Evolutionary conservation across 2,888 invertebrate genomes (phyloP), one percentile per base, ranked within the genome.

Genomic region (Mesochorus sp.): DNA sequence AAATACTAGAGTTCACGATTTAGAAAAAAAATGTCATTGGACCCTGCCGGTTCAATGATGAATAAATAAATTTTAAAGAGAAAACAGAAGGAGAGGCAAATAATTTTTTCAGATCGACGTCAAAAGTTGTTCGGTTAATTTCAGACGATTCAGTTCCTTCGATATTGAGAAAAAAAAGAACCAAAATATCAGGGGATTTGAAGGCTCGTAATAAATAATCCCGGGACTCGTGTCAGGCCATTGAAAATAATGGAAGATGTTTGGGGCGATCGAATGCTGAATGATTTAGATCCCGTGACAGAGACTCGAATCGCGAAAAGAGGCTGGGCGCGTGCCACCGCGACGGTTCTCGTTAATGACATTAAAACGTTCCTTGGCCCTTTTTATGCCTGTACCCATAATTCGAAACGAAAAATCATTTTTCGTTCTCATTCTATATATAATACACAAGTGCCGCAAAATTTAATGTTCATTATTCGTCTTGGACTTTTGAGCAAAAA

Each of bases 201-300:
- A 3, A 39, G n/a, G n/a, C 0, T 4, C 59, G 6, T 47, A 26
- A 19, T 53, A 37, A 14, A 26, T 10, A 26, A 14, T 24, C 10
- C 3, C n/a, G 34, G 0, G 19, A 39, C 24, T 12, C 8, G 12
- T 6, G 37, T 21, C 4, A 10, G 28, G 12, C 8, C n/a, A 47
- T 28, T 19, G 21, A 19, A 47, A 49, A 47, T 10, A 47, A 12
- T 12, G 72, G 31, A 19, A 47, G 37, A 21, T 31, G 55, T 17
- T 66, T 42, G 59, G 59, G 42, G 28, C 59, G n/a, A 74, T 67
- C 51, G 59, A 51, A 49, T 31, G 49, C 28, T 51, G 79, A 80
- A 84, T 83, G 86, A 86, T 87, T 87, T 84, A 83, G 82, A 78
- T 83, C 76, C 75, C 62, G 80, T 80, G 37, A 59, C 81, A 64